Conservation (phyloP, 2,888 invertebrate genomes). For the Drosophila gaucha region DNA sequence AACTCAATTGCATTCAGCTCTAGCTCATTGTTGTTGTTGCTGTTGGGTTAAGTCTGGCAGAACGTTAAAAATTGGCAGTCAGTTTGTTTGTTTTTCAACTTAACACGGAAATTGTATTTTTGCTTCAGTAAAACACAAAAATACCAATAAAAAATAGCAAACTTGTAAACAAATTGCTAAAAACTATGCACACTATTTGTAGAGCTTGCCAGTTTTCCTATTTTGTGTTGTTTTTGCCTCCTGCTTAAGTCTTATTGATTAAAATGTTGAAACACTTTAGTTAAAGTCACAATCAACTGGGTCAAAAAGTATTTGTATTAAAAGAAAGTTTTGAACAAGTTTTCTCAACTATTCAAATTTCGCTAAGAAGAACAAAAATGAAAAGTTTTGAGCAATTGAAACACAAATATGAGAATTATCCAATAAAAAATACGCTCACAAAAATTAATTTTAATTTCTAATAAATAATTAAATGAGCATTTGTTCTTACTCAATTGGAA, state of each 20-base stretch:
- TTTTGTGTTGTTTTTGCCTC: conserved; percentile 7
- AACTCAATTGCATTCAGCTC: conserved; percentile 40
- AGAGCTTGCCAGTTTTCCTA: conserved; percentile 22
- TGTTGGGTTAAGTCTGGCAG: conserved; percentile 56
- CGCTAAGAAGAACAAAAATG: not conserved
- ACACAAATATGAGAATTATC: no score
- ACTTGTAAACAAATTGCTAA: conserved; percentile 60
- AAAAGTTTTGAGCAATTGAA: no score
- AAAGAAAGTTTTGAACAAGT: not conserved
- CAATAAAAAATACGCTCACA: no score
- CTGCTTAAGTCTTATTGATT: conserved; percentile 19
- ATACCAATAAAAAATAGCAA: conserved; percentile 6
- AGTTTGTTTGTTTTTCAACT: conserved; percentile 73
- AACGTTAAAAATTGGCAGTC: conserved; percentile 74
- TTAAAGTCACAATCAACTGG: not conserved
- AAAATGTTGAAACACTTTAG: conserved; percentile 4
- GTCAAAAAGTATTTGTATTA: not conserved
- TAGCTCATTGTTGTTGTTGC: conserved; percentile 9
- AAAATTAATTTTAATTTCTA: no score
- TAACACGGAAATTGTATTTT: conserved; percentile 75
- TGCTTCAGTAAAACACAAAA: conserved; percentile 23
- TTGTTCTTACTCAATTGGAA: no score
- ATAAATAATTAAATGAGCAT: no score
- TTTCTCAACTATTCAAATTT: not conserved
- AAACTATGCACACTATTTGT: conserved; percentile 46